These are phyloP conservation scores for Clinocottus analis DNA, from an alignment of 2,113 vertebrate genomes.

Conservation along the genomic window DNA sequence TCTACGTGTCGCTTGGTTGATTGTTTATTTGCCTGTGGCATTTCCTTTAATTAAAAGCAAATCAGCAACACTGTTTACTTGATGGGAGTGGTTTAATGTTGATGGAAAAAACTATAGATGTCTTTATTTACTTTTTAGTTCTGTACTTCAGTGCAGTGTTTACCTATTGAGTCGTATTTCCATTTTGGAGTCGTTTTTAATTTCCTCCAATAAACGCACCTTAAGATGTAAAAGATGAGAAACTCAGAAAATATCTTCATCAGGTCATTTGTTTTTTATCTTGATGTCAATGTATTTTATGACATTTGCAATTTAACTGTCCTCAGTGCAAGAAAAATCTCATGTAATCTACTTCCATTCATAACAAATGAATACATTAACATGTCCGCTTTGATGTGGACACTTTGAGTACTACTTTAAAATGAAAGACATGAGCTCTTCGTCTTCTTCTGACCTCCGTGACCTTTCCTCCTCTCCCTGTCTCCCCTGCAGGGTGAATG, in stretches of 20 bases:
- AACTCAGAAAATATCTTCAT: neutral
- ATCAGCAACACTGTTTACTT: neutral
- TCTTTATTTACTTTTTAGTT: neutral
- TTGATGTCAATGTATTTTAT: neutral
- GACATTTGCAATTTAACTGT: neutral
- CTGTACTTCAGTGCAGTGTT: neutral
- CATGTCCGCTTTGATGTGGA: neutral
- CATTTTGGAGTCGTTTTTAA: neutral
- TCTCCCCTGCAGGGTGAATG: slow-evolving; percentile 89
- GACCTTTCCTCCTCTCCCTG: slow-evolving; percentile 6
- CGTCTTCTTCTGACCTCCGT: neutral
- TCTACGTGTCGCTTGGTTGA: neutral
- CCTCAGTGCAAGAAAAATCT: no score
- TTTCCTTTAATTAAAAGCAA: slow-evolving; percentile 7
- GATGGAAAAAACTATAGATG: neutral
- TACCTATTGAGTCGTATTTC: neutral
- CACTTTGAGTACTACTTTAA: neutral
- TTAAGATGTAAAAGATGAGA: neutral
- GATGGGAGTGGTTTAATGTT: neutral
- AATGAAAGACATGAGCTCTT: neutral
- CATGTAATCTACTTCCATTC: neutral
- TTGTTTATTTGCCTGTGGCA: slow-evolving; percentile 1
- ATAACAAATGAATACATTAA: neutral
- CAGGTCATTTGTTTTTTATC: neutral
- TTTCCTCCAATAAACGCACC: neutral